Evolutionary conservation across 2,797 vertebrate species (phyloP).

Genomic region (Calcarius lapponicus): DNA sequence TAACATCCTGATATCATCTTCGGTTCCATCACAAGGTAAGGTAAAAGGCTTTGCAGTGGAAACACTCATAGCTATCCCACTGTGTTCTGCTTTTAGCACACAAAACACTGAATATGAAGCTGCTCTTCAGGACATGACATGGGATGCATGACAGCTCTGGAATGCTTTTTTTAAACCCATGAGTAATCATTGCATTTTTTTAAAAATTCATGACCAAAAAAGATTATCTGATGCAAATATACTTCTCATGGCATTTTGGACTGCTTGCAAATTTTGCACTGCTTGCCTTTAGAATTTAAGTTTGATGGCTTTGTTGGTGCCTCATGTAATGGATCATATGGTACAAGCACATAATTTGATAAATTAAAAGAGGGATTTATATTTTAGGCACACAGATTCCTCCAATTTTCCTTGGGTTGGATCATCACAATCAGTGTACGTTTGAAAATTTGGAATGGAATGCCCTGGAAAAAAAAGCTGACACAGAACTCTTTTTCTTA

Average conservation of each 20-base stretch:
- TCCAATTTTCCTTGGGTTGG: neutral
- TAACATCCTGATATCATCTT: neutral
- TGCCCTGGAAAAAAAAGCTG: neutral
- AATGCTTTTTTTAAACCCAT: neutral
- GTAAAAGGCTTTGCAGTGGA: neutral
- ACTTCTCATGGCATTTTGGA: conserved; percentile 4
- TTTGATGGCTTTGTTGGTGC: neutral
- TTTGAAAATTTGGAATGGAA: neutral
- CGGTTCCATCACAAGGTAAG: neutral
- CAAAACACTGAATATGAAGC: neutral
- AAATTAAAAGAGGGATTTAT: neutral
- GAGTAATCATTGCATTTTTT: neutral
- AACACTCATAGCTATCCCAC: neutral
- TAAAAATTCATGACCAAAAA: neutral
- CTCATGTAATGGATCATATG: neutral
- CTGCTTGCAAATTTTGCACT: neutral
- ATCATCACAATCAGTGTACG: neutral
- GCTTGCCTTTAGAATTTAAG: neutral
- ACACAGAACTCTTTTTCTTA: neutral
- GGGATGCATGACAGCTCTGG: neutral
- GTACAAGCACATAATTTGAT: neutral
- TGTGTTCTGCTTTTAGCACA: neutral
- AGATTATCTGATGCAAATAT: neutral
- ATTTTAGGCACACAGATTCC: neutral
- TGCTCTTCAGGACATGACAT: neutral